Conservation (phyloP, 2,113 vertebrate species). For the Eudyptes chrysolophus region DNA sequence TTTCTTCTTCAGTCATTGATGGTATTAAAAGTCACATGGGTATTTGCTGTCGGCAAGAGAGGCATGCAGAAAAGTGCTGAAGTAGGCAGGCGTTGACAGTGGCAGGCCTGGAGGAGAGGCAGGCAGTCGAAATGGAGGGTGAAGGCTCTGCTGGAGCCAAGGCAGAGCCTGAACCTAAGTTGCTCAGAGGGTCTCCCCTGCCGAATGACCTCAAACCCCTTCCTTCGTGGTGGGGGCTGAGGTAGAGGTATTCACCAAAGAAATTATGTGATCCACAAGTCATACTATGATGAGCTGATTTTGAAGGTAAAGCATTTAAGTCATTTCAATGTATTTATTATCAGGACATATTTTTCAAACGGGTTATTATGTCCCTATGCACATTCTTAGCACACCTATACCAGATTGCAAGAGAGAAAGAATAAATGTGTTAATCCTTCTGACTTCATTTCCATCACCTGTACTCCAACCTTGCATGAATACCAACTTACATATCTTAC, state of each 20-base stretch:
- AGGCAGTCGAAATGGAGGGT: neutral
- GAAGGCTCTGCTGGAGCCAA: neutral
- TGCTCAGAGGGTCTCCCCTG: neutral
- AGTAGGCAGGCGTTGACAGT: neutral
- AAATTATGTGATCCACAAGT: neutral
- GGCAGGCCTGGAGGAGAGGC: neutral
- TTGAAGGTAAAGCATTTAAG: neutral
- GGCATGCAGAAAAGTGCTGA: neutral
- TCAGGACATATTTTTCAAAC: neutral
- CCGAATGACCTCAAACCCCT: neutral
- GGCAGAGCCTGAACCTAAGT: neutral
- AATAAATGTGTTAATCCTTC: neutral
- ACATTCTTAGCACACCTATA: neutral
- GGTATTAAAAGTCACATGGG: neutral
- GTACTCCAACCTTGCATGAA: neutral
- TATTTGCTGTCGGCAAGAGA: neutral
- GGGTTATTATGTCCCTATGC: neutral
- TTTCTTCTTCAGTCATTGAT: neutral
- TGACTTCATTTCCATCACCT: neutral
- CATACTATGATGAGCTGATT: neutral
- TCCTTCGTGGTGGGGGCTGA: neutral
- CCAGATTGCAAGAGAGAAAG: neutral
- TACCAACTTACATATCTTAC: neutral
- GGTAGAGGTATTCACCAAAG: neutral
- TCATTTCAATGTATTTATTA: neutral